phyloP scores from a whole-genome alignment of 1,140 invertebrate genomes.

The Muscidifurax raptorellus region DNA sequence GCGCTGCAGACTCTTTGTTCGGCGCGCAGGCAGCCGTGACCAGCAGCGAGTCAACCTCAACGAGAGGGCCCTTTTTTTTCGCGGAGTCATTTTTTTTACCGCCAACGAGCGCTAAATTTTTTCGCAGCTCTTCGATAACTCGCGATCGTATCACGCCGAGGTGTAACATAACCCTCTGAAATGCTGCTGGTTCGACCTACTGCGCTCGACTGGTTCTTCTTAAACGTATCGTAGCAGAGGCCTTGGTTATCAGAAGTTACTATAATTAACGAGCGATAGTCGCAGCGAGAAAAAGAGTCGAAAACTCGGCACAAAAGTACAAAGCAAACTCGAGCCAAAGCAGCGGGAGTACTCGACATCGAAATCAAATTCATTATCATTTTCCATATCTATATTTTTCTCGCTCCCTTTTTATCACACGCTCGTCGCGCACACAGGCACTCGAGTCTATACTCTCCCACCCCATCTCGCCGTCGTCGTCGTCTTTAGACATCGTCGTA shows the following conservation, averaged over 20 bases:
- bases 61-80: background rate
- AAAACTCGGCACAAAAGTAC: background rate
- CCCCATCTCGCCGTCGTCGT: background rate
- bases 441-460: conserved; percentile 4
- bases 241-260: too few relatives aligned
- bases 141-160: too few relatives aligned
- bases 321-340: background rate
- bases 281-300: background rate
- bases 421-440: background rate
- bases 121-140: background rate
- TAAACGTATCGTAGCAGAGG: too few relatives aligned
- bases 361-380: conserved; percentile 25
- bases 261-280: too few relatives aligned
- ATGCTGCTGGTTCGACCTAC: too few relatives aligned
- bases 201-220: too few relatives aligned
- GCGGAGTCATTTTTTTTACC: background rate
- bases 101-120: too few relatives aligned
- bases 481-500: background rate
- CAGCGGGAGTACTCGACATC: background rate
- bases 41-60: background rate
- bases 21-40: conserved; percentile 25
- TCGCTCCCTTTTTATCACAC: conserved; percentile 22
- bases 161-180: too few relatives aligned
- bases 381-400: conserved; percentile 18
- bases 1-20: conserved; percentile 24